phyloP scores from a whole-genome alignment of 2,113 vertebrate species.

The Rhynchopsitta pachyrhyncha region DNA sequence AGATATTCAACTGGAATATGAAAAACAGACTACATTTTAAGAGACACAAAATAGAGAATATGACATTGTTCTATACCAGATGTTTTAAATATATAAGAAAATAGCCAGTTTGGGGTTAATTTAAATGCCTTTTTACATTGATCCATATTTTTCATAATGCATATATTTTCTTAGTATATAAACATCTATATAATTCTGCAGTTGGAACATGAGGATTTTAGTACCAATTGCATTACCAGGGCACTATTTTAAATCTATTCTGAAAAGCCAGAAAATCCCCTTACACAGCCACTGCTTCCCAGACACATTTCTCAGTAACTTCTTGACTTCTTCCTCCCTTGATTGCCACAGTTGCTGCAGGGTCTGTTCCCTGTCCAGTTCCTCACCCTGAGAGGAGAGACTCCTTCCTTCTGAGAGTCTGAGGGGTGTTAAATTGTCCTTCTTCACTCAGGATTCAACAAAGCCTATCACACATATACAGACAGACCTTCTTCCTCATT shows the following conservation, averaged over 20 bases:
- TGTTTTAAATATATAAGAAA: conserved; percentile 33
- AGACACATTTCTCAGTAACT: neutral
- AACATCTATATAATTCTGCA: neutral
- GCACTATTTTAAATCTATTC: neutral
- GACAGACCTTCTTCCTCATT: neutral
- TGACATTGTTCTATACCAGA: neutral
- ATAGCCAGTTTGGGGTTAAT: neutral
- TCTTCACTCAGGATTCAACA: neutral
- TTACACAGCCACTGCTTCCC: neutral
- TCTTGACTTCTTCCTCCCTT: neutral
- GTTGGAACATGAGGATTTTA: neutral
- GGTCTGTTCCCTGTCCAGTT: neutral
- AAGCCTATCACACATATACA: rapidly evolving
- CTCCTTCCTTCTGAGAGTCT: neutral
- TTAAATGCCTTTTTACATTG: neutral
- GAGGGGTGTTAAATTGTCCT: neutral
- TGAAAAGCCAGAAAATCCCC: neutral
- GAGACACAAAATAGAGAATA: neutral
- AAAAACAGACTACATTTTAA: neutral
- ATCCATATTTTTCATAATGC: neutral
- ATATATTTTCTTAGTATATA: neutral
- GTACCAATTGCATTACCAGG: neutral
- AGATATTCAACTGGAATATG: neutral
- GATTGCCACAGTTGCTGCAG: neutral
- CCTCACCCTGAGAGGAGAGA: no score